Base-by-base conservation (phyloP, 1,140 invertebrate genomes). In the Euwallacea fornicatus region DNA sequence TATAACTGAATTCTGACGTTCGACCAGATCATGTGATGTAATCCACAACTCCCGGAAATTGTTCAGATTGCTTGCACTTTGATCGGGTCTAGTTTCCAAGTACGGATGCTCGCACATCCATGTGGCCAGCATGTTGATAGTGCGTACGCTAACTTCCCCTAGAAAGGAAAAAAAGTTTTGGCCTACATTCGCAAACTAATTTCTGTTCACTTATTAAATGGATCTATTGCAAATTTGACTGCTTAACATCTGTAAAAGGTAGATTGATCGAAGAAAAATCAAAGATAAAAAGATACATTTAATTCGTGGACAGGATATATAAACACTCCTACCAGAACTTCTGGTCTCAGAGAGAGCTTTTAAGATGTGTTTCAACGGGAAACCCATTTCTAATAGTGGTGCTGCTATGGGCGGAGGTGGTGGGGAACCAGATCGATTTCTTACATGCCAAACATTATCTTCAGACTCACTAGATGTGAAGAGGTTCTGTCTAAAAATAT, bases 51-150 rank as follows among this genome's bases (percentile, higher is more conserved):
- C 64, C 47, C 71, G 54, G 54, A n/a, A n/a, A n/a, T 56, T 13
- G 16, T 16, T 56, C 10, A 16, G 2, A 50, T 50, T 50, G 6
- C 9, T 13, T 13, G 46, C 2, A 50, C 9, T 11, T 21, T 16
- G 44, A 54, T 76, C 76, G 53, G 72, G 73, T 21, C 73, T 73
- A 7, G 73, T 46, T 21, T 83, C 84, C 64, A 85, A 81, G 42
- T 79, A 82, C 0, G 88, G 87, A 79, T 89, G 85, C 74, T 89
- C 88, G 33, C 89, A 78, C 88, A 89, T 89, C 88, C 88, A 90
- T 0, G 84, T 87, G n/a, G 87, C 88, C 43, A 90, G 78, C 72
- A 83, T 84, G 77, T 88, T 88, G 9, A 89, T 84, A 21, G 83
- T 82, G 42, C 85, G 82, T 6, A 85, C 85, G 58, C 83, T 83